Base-by-base conservation (phyloP, 2,113 vertebrate species). In the Cyprinus carpio region DNA sequence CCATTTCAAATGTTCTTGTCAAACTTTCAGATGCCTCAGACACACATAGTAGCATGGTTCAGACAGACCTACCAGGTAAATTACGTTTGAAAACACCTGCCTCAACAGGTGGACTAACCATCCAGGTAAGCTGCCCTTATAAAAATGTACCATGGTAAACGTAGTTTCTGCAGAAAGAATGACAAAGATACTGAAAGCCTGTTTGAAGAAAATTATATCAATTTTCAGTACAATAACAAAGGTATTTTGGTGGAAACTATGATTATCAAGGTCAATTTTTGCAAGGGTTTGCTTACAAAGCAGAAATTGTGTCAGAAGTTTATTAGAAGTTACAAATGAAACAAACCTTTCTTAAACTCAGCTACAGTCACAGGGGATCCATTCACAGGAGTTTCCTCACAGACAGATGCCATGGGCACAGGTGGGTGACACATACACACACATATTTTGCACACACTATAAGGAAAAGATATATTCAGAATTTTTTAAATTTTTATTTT, bases 301-400 rank as follows among this genome's bases (percentile, higher is more conserved):
- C 72, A 49, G 40, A 49, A 27, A 75, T 46, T 15, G 40, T 49
- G 43, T 25, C 1, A 75, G 15, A 75, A 4, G 23, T 15, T 49
- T 25, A 25, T 25, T 75, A 8, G 15, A 49, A 49, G 51, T 23
- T 77, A 31, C 3, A 56, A 56, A 34, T 77, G 16, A 77, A 56
- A 31, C 75, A 49, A 49, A 27, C 10, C 4, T 58, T 54, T 78
- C 16, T 80, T 40, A 67, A 56, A 27, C 64, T 80, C 37, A 34
- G n/a, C 4, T 79, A 72, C 78, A 89, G 88, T 88, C 87, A 87
- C 95, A 93, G 92, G 87, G 58, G 89, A 89, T 82, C 88, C 92
- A 76, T 91, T 29, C 49, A 76, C 46, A 76, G 78, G 54, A 65
- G 75, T 71, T 80, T 76, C 82, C 29, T 71, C 87, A 83, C 87